A percentile compares a stretch with the other conserved stretches of the same genome.
phyloP scores from a whole-genome alignment of 2,888 invertebrate genomes.

The Sturmia bella region DNA sequence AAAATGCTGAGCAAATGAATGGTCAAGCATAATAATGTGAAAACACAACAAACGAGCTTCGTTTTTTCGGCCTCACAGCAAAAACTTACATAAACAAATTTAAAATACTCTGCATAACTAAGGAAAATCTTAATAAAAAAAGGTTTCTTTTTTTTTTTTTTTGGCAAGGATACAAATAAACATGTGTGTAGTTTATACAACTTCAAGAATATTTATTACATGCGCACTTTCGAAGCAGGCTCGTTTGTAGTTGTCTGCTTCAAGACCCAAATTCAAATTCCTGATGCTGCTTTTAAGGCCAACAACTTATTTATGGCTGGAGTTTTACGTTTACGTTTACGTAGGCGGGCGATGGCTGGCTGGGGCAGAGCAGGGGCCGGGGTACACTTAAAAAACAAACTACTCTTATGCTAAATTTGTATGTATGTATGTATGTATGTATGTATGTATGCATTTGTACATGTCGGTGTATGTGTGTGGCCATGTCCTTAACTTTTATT shows the following conservation, averaged over 20 bases:
- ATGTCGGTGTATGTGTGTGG: not conserved
- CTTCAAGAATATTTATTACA: constrained; percentile 44
- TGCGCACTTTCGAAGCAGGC: constrained; percentile 56
- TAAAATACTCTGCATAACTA: constrained; percentile 42
- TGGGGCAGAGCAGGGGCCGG: not conserved
- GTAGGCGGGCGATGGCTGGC: too few species aligned
- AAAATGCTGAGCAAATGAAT: constrained; percentile 38
- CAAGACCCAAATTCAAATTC: constrained; percentile 65
- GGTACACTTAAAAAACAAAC: constrained; percentile 36
- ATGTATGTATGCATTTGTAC: not conserved
- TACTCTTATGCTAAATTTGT: constrained; percentile 34
- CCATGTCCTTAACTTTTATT: constrained; percentile 34
- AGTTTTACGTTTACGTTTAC: not conserved
- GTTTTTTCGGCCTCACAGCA: constrained; percentile 18
- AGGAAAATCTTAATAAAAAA: not conserved
- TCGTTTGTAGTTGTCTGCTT: constrained; percentile 25
- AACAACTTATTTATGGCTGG: not conserved
- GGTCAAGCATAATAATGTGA: constrained; percentile 63
- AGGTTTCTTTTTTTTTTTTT: too few species aligned
- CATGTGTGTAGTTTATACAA: constrained; percentile 53
- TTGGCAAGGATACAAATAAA: constrained; percentile 15
- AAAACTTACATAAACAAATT: constrained; percentile 53
- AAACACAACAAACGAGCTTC: constrained; percentile 25
- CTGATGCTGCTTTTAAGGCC: not conserved
- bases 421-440: not conserved